Conservation (phyloP, 92 coral and sea anemone species). For the Montipora capitata region DNA sequence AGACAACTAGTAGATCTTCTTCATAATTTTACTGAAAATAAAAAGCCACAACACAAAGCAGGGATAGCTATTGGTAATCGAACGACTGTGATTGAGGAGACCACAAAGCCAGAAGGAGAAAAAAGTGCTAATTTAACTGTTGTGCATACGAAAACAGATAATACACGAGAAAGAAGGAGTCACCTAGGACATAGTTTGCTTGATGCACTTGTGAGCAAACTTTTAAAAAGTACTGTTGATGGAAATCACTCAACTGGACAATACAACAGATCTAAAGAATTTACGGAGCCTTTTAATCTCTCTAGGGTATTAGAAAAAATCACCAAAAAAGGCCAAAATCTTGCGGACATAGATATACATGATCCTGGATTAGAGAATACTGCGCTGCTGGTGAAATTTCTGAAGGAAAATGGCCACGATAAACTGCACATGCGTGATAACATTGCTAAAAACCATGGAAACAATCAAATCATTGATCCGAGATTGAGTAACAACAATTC, state of each 20-base stretch:
- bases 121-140: not conserved
- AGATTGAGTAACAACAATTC: not conserved
- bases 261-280: not conserved
- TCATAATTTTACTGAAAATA: slow-evolving; percentile 22
- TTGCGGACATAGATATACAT: not conserved
- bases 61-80: not conserved
- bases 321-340: not conserved
- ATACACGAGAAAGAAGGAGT: slow-evolving; percentile 8
- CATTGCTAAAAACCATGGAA: not conserved
- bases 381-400: slow-evolving; percentile 42
- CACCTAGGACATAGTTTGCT: not conserved
- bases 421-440: slow-evolving; percentile 15
- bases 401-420: slow-evolving; percentile 15
- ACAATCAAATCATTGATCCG: not conserved
- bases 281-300: slow-evolving; percentile 15
- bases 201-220: slow-evolving; percentile 2
- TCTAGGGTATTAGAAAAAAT: not conserved
- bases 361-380: slow-evolving; percentile 18
- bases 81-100: not conserved
- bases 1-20: slow-evolving; percentile 34
- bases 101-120: not conserved
- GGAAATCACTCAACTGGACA: not conserved
- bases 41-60: not conserved
- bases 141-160: not conserved
- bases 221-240: slow-evolving; percentile 1